A percentile compares a stretch with the other conserved stretches of the same genome.
Evolutionary conservation across 1,140 invertebrate genomes (phyloP).

Genomic region (Neodiprion lecontei): DNA sequence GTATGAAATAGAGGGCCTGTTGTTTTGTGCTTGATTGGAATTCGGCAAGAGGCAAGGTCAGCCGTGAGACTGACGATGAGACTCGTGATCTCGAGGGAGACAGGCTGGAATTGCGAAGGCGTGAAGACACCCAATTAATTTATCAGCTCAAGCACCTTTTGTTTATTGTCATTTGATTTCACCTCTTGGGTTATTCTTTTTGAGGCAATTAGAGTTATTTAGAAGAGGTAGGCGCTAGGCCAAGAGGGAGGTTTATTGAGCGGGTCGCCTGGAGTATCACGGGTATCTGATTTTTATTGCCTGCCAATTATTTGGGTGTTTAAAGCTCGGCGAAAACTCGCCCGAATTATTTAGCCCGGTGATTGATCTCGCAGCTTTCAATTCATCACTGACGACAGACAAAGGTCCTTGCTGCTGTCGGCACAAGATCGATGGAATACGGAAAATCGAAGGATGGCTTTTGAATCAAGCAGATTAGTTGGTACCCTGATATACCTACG

Average conservation of each 20-base stretch:
- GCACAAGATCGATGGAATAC: neutral
- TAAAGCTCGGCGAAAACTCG: neutral
- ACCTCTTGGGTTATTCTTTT: neutral
- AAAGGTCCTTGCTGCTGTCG: neutral
- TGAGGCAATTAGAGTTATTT: neutral
- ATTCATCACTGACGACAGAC: slow-evolving; percentile 3
- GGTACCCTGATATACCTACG: no score
- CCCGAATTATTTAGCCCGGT: neutral
- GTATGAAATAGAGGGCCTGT: neutral
- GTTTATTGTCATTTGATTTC: slow-evolving; percentile 3
- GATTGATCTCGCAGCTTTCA: neutral
- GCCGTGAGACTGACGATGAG: neutral
- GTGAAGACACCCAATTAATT: neutral
- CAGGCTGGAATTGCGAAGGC: neutral
- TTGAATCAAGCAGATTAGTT: no score
- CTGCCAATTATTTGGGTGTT: neutral
- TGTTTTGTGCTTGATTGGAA: neutral
- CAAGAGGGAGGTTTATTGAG: neutral
- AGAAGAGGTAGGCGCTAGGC: neutral
- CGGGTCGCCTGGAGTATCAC: neutral
- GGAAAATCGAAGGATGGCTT: no score
- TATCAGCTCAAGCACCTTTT: neutral
- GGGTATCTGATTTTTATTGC: slow-evolving; percentile 4
- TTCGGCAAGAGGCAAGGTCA: neutral
- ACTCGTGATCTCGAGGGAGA: neutral